A percentile compares a stretch with the other conserved stretches of the same genome.
These are phyloP conservation scores for Cyprinodon diabolis DNA, from an alignment of 2,797 vertebrate genomes.

Conservation along the genomic window DNA sequence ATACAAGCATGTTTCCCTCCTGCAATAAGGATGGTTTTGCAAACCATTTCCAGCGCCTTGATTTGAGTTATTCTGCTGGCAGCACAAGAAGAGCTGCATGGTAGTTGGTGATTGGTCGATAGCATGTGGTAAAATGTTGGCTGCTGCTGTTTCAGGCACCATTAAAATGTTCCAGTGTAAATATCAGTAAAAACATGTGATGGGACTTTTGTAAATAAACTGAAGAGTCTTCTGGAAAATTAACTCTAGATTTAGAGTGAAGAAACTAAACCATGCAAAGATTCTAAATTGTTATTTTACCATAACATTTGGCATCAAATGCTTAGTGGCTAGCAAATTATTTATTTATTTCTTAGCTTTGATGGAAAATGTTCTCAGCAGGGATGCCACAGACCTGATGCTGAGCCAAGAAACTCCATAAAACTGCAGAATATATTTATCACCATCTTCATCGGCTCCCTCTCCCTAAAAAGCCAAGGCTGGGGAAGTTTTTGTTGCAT, in stretches of 20 bases:
- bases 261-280: not conserved
- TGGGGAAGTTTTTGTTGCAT: conserved; percentile 50
- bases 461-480: conserved; percentile 49
- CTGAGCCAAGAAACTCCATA: conserved; percentile 17
- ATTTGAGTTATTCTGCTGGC: too few species aligned
- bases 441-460: conserved; percentile 29
- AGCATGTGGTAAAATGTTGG: not conserved
- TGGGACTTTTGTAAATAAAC: not conserved
- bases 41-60: too few species aligned
- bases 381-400: conserved; percentile 7
- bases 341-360: not conserved
- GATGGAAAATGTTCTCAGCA: conserved; percentile 1
- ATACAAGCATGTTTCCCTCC: not conserved
- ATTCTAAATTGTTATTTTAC: not conserved
- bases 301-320: not conserved
- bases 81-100: too few species aligned
- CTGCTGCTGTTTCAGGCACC: not conserved
- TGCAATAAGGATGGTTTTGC: not conserved
- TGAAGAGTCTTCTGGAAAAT: not conserved
- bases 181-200: not conserved
- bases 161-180: not conserved
- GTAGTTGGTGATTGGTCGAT: not conserved
- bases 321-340: not conserved
- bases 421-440: conserved; percentile 53
- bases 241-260: not conserved